Evolutionary conservation across 2,888 invertebrate species (phyloP), one percentile per base, ranked within the genome.

Genomic region (Lasioglossum vierecki): DNA sequence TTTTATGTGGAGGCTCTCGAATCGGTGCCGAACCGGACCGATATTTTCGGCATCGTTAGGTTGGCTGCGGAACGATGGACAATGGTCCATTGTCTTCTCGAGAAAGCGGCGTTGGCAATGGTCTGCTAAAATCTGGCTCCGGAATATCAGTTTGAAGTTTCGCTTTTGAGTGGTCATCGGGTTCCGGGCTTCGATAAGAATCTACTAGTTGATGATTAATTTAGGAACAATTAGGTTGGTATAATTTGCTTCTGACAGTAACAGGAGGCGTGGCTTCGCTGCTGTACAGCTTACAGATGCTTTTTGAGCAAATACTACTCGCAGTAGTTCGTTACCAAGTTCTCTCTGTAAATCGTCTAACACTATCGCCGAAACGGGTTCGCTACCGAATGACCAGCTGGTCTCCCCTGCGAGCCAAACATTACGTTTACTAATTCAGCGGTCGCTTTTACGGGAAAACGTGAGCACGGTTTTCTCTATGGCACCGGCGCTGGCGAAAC

Each of bases 71-170:
- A 35, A 66, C 66, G 35, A 35, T 35, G 18, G 35, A 66, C 35
- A 66, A 66, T 66, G 35, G 35, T 0, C 8, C 18, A 66, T 66
- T 66, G 66, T 66, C 66, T 66, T 76, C 49, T 75, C n/a, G 49
- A 26, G 46, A 4, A 11, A 44, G 26, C 30, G 15, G 26, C 15
- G 6, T n/a, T n/a, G 30, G 5, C 26, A 30, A 30, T 30, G 5
- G 30, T 15, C 30, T 30, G 30, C 4, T 4, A 26, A 63, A 53
- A 53, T 53, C 22, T 15, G 0, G 30, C 2, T 30, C 1, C 60
- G 63, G 26, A 15, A 6, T 2, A 30, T 63, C 60, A 13, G 9
- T 9, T 22, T 9, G 22, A 53, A 53, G n/a, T 53, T 53, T 53
- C 22, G 53, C 22, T 3, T 53, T 53, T 53, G 2, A 22, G 22